Base-by-base conservation (phyloP, 2,113 vertebrate species). In the Ochotona curzoniae region DNA sequence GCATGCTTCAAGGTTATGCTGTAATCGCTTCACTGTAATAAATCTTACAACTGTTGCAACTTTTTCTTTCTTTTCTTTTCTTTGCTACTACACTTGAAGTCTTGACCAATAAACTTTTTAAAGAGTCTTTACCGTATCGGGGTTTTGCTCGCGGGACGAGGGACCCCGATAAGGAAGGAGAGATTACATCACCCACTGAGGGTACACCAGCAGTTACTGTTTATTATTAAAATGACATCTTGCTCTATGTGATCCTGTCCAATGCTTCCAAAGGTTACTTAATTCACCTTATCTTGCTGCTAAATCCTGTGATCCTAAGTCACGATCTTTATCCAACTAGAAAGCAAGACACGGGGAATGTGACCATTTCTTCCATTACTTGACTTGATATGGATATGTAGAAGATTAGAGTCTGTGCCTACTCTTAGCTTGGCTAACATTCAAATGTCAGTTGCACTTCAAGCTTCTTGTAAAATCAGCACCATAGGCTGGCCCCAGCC, bases 281-380 rank as follows among this genome's bases (percentile, higher is more conserved):
- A 74, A 66, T 2, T 75, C 60, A 23, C 61, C 38, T 90, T 93
- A 71, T 32, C 28, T 91, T 81, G 35, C n/a, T 25, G 17, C 69
- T 90, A 38, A 63, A 84, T 71, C 61, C 80, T 85, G 23, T 78
- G 64, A 78, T 25, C 66, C 75, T 85, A 92, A 75, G 35, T 26
- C 57, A 88, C 93, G 74, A 82, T 67, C 61, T 84, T 47, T 44
- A 21, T 69, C 23, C 89, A 83, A n/a, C 17, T 64, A 38, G 49
- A 80, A 88, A 92, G 60, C 25, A 89, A 61, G 35, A 44, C 38
- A 44, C 6, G 38, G 38, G 38, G 38, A 44, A 44, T 44, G 38
- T 44, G 38, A 6, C 38, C 38, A 44, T 44, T 44, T 44, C 38
- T 12, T 82, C 76, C 83, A 32, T 60, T 25, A 57, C 4, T 23